A percentile compares a stretch with the other conserved stretches of the same genome.
phyloP scores from a whole-genome alignment of 2,888 invertebrate genomes.

The Spisula solida region DNA sequence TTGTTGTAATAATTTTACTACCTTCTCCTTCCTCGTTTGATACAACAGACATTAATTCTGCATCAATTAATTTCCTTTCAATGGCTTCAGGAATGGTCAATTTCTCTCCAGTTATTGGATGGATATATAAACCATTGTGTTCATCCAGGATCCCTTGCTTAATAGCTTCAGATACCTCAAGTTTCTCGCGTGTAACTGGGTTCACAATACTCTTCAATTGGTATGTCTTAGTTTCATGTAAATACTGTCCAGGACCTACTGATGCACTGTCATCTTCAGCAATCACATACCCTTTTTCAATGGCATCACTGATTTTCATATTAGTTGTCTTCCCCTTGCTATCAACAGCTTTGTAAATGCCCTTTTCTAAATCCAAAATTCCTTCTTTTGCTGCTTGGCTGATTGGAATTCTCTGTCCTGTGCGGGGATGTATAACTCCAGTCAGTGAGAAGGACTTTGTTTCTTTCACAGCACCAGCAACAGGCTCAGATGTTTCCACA shows the following conservation, averaged over 20 bases:
- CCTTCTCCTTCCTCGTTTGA: slow-evolving; percentile 95
- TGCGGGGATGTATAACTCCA: slow-evolving; percentile 95
- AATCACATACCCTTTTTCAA: slow-evolving; percentile 92
- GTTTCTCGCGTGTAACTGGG: slow-evolving; percentile 90
- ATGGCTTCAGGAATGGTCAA: slow-evolving; percentile 95
- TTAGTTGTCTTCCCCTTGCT: slow-evolving; percentile 90
- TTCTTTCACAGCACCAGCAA: slow-evolving; percentile 88
- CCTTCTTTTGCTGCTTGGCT: slow-evolving; percentile 91
- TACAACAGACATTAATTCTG: slow-evolving; percentile 83
- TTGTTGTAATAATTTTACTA: slow-evolving; percentile 90
- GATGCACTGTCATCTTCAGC: slow-evolving; percentile 94
- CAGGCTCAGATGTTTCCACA: slow-evolving; percentile 93
- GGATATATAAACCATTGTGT: slow-evolving; percentile 88
- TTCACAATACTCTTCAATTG: slow-evolving; percentile 90
- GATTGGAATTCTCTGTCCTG: slow-evolving; percentile 94
- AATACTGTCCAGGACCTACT: slow-evolving; percentile 95
- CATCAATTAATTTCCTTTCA: slow-evolving; percentile 91
- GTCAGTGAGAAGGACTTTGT: slow-evolving; percentile 93
- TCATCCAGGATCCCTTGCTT: slow-evolving; percentile 96
- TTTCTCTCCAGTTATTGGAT: slow-evolving; percentile 93
- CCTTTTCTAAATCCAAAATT: slow-evolving; percentile 90
- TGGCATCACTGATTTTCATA: slow-evolving; percentile 94
- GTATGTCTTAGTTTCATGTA: slow-evolving; percentile 83
- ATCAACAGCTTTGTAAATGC: slow-evolving; percentile 89
- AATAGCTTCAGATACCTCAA: slow-evolving; percentile 96